These are phyloP conservation scores for Dromaius novaehollandiae DNA, from an alignment of 2,113 vertebrate genomes.

Conservation along the genomic window DNA sequence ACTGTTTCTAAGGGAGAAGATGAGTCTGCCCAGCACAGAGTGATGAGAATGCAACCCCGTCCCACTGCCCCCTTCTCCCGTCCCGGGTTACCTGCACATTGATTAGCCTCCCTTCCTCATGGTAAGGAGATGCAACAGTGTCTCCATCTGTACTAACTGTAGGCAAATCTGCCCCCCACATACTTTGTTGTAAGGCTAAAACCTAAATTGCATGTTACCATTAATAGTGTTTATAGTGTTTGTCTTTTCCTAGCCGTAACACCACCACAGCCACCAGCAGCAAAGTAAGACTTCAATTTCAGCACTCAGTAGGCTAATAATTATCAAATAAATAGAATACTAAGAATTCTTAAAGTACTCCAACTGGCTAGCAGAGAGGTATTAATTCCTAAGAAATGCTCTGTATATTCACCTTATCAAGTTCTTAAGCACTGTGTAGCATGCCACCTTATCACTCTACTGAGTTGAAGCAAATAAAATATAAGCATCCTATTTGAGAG, in stretches of 20 bases:
- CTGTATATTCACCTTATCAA: conserved; percentile 10
- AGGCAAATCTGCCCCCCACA: neutral
- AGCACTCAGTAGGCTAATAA: neutral
- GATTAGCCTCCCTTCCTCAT: neutral
- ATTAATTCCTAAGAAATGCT: neutral
- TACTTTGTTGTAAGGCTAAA: neutral
- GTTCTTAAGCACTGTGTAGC: neutral
- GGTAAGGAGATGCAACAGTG: neutral
- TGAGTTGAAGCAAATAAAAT: conserved; percentile 2
- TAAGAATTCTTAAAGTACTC: neutral
- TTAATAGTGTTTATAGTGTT: neutral
- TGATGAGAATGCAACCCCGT: neutral
- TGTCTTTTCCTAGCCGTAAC: neutral
- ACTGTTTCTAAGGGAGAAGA: neutral
- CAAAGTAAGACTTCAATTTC: neutral
- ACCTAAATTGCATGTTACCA: neutral
- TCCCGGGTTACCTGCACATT: neutral
- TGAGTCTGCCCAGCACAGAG: neutral
- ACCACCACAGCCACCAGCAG: neutral
- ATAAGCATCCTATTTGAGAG: neutral
- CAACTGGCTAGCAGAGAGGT: neutral
- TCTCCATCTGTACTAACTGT: neutral
- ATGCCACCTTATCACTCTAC: neutral
- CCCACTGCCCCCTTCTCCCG: neutral
- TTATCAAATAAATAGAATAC: conserved; percentile 12